Base-by-base conservation (phyloP, 2,113 vertebrate genomes). In the Phaethornis superciliosus region DNA sequence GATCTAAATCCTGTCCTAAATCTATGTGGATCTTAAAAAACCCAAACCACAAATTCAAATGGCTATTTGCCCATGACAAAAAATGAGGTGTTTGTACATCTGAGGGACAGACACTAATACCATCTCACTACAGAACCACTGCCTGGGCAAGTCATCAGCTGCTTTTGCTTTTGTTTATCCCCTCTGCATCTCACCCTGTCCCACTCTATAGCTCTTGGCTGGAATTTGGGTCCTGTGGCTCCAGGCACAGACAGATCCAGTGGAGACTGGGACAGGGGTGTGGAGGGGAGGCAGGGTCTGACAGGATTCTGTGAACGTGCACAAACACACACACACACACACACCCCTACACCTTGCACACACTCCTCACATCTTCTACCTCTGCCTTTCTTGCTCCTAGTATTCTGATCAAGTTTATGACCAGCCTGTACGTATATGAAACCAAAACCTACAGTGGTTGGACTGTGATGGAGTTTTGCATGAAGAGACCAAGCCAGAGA, bases 181-280 rank as follows among this genome's bases (percentile, higher is more conserved):
- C 14, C 15, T 33, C 44, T 52, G 4, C 35, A 23, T 77, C 76
- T 91, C 72, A 51, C n/a, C 72, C 58, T 71, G 22, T 74, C 51
- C 60, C 26, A n/a, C 47, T 85, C 51, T 24, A 7, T 47, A 88
- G 88, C 85, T 88, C 44, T 68, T 59, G 92, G 90, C 83, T 83
- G 55, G 52, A 58, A 37, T 92, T 62, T 84, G 64, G 23, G 70
- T 92, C 56, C 88, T 78, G 68, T 88, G 70, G 71, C 85, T 85
- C 20, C 59, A 55, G 88, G 88, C 85, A 49, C 32, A 62, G 47
- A 16, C 2, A 33, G 84, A 71, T 87, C 23, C 5, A 14, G 52
- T 8, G 37, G 65, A 44, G 42, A 37, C 1, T 49, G 40, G 40
- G 40, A 12, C 40, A 23, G 60, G 47, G n/a, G 30, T 4, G 18